These are phyloP conservation scores for Dendropsophus ebraccatus DNA, from an alignment of 2,113 vertebrate species.

Conservation along the genomic window DNA sequence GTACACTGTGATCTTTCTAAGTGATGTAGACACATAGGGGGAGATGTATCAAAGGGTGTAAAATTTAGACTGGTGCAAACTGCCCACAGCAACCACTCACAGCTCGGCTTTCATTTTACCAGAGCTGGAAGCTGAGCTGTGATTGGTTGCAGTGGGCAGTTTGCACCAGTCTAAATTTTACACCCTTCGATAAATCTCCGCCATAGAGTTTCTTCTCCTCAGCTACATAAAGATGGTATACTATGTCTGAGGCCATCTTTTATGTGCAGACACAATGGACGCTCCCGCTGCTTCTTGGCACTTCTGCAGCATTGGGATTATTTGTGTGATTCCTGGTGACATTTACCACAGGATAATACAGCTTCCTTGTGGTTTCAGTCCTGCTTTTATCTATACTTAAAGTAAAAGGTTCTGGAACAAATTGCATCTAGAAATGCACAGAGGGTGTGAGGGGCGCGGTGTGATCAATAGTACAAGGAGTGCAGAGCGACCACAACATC, in stretches of 20 bases:
- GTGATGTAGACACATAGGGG: no score
- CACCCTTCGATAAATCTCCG: no score
- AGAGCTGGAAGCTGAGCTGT: no score
- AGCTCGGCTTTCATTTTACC: no score
- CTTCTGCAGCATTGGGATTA: not conserved
- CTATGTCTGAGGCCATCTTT: not conserved
- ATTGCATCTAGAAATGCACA: slow-evolving; percentile 1
- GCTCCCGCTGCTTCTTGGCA: not conserved
- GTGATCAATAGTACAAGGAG: not conserved
- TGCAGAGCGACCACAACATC: slow-evolving; percentile 1
- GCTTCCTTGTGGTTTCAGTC: slow-evolving; percentile 26
- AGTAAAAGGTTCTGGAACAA: slow-evolving; percentile 36
- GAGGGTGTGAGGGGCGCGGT: not conserved
- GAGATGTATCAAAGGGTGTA: no score
- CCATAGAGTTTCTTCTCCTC: no score
- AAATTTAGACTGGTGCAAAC: no score
- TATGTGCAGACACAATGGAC: not conserved
- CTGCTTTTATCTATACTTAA: slow-evolving; percentile 37
- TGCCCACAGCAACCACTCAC: no score
- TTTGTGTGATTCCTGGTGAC: not conserved
- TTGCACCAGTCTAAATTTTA: no score
- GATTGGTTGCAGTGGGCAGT: no score
- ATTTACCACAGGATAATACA: slow-evolving; percentile 18
- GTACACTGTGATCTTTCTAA: no score
- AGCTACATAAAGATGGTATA: no score